A percentile compares a stretch with the other conserved stretches of the same genome.
These are phyloP conservation scores for Acropora tenuis DNA, from an alignment of 64 coral and sea anemone genomes.

Conservation along the genomic window DNA sequence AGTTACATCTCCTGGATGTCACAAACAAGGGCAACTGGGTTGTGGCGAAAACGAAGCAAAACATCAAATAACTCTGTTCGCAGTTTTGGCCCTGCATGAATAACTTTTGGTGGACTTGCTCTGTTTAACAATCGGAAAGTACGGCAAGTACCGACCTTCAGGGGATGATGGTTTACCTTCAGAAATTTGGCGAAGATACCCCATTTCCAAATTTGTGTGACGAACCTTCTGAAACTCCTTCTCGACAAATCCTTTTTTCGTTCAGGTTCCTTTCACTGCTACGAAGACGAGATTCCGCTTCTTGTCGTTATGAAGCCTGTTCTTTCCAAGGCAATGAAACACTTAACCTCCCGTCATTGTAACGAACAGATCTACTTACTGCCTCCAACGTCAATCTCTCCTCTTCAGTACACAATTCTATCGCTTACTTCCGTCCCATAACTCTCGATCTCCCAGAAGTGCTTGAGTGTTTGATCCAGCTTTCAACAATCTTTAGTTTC, in stretches of 20 bases:
- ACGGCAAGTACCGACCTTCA: constrained; percentile 46
- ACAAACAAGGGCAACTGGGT: constrained; percentile 16
- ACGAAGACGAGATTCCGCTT: constrained; percentile 35
- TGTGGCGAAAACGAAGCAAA: constrained; percentile 23
- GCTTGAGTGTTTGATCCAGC: neutral
- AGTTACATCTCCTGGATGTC: too few species aligned
- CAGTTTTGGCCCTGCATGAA: constrained; percentile 35
- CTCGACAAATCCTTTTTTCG: constrained; percentile 30
- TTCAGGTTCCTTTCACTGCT: constrained; percentile 49
- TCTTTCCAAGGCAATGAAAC: constrained; percentile 59
- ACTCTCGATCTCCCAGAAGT: constrained; percentile 53
- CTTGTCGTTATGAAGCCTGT: constrained; percentile 14
- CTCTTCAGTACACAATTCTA: constrained; percentile 20
- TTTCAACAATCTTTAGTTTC: constrained; percentile 7
- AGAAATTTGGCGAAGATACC: constrained; percentile 47
- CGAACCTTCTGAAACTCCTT: constrained; percentile 52
- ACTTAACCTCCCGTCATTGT: constrained; percentile 17
- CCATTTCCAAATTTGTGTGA: constrained; percentile 44
- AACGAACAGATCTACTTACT: neutral
- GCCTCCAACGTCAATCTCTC: constrained; percentile 27
- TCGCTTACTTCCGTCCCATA: constrained; percentile 7
- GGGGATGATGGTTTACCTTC: neutral
- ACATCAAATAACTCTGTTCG: constrained; percentile 51
- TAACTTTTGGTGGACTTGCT: constrained; percentile 57
- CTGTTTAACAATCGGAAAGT: constrained; percentile 58